A percentile compares a stretch with the other conserved stretches of the same genome.
These are phyloP conservation scores for Tragelaphus imberbis DNA, from an alignment of 2,113 vertebrate species.

Conservation along the genomic window DNA sequence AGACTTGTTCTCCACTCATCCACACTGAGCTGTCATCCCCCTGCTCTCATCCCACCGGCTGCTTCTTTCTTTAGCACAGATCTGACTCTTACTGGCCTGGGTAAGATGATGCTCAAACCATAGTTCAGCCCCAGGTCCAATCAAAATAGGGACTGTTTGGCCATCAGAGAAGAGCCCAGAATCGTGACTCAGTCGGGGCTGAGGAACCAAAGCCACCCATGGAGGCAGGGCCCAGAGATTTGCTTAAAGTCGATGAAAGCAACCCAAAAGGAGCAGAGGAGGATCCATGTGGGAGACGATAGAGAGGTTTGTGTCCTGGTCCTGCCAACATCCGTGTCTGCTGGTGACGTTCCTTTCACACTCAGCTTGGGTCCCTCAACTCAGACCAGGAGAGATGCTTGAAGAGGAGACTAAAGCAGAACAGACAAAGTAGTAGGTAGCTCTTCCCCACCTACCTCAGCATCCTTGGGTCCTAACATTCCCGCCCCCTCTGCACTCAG, in stretches of 20 bases:
- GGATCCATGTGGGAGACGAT: neutral
- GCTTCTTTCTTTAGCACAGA: neutral
- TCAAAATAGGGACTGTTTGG: fast-evolving
- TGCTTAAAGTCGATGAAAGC: neutral
- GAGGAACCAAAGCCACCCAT: neutral
- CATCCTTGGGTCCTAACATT: neutral
- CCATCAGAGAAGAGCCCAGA: neutral
- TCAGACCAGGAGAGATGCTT: fast-evolving
- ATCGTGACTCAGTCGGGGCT: neutral
- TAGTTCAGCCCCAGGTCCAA: fast-evolving
- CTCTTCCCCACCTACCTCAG: fast-evolving
- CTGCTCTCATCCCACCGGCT: neutral
- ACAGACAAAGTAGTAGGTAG: neutral
- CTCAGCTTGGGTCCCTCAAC: neutral
- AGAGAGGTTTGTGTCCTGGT: neutral
- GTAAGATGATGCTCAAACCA: neutral
- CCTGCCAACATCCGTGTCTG: neutral
- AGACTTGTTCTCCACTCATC: neutral
- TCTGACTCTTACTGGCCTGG: neutral
- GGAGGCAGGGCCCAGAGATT: neutral
- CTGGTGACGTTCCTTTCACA: neutral
- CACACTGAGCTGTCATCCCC: neutral
- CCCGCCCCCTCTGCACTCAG: neutral
- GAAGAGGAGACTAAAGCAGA: too few relatives aligned
- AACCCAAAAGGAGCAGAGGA: neutral